Conservation (phyloP, 2,888 invertebrate species). For the Harpagoxenus sublaevis region DNA sequence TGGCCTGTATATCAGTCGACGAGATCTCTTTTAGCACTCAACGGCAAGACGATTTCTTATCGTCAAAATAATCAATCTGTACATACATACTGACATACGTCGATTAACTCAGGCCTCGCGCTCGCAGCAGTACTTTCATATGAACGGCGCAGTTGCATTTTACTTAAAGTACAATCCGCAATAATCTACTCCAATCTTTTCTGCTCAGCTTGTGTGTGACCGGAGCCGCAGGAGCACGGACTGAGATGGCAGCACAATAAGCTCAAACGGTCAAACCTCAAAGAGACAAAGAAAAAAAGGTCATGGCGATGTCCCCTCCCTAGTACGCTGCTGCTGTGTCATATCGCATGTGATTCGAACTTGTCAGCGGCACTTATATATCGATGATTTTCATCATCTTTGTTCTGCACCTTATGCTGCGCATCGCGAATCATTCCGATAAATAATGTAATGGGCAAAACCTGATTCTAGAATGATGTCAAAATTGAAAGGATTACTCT, state of each 20-base stretch:
- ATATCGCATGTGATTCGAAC: constrained; percentile 22
- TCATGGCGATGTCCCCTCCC: background rate
- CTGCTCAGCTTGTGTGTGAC: too few relatives aligned
- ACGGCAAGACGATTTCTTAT: background rate
- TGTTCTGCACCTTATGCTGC: background rate
- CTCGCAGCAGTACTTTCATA: background rate
- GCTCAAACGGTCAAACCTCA: background rate
- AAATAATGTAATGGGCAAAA: constrained; percentile 60
- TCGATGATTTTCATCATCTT: constrained; percentile 37
- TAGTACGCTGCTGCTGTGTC: background rate
- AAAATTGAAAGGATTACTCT: constrained; percentile 60
- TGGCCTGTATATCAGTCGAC: background rate
- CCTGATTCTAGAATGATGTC: constrained; percentile 63
- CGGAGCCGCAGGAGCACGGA: too few relatives aligned
- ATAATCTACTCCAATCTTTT: too few relatives aligned
- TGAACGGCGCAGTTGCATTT: background rate
- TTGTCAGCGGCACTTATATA: background rate
- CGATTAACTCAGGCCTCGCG: too few relatives aligned
- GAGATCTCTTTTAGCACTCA: background rate
- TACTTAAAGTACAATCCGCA: too few relatives aligned
- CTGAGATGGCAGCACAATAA: background rate
- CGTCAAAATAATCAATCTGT: background rate
- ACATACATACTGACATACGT: background rate
- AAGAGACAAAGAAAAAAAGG: background rate
- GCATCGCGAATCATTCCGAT: constrained; percentile 25